Base-by-base conservation (phyloP, 2,797 vertebrate species). In the Tragopan temminckii region DNA sequence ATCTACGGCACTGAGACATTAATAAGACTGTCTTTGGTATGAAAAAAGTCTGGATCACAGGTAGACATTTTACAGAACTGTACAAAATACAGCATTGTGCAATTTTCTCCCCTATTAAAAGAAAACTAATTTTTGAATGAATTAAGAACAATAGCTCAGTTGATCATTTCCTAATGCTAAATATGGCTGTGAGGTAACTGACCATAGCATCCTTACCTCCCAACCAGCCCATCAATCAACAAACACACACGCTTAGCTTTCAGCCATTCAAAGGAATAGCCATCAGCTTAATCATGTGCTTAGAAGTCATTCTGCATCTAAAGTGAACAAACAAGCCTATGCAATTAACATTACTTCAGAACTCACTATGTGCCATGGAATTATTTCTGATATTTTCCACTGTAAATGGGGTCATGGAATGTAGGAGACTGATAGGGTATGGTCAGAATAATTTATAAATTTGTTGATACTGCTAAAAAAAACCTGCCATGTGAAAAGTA, bases 11-110 rank as follows among this genome's bases (percentile, higher is more conserved):
- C 2, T 36, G 69, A 90, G 77, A 92, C 88, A 93, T 95, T 94
- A 96, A 91, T 94, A 95, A 95, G 66, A 58, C 86, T 92, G 67
- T 61, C 84, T 94, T 69, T 80, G 58, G 52, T 11, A 76, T 1
- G 31, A 87, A 75, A 86, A n/a, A 50, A 91, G 35, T 15, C 48
- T 43, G 69, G 76, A 58, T 69, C 81, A 80, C 3, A 5, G 38
- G 53, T 33, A 75, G 72, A 48, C n/a, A 48, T 74, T 85, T 88
- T 8, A 70, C 18, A 85, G 53, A 86, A 55, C 11, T 25, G 55
- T 16, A 50, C 16, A 36, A 75, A 83, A 69, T 62, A 81, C 80
- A 66, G 27, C 21, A 48, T 57, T n/a, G 20, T 33, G 23, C 13
- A 33, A 72, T 85, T 78, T 90, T 63, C n/a, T 77, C 31, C 12